phyloP scores from a whole-genome alignment of 2,797 vertebrate species.

The Brachyalestes nurse region DNA sequence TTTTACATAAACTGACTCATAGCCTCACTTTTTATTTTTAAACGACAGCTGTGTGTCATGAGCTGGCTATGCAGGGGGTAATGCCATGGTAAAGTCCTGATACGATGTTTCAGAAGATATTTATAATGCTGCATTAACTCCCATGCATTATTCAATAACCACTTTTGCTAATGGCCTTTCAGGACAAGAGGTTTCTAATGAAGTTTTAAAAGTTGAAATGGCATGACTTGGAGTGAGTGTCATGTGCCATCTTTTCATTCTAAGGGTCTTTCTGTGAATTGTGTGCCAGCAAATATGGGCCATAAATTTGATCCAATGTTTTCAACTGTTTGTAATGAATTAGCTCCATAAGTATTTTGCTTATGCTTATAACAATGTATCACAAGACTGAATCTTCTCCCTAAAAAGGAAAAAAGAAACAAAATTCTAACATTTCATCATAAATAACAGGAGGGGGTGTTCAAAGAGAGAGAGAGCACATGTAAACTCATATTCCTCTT shows the following conservation, averaged over 20 bases:
- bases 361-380: too few species aligned
- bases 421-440: neutral
- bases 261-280: conserved; percentile 3
- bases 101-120: conserved; percentile 55
- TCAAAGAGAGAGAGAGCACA: neutral
- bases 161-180: conserved; percentile 57
- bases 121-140: conserved; percentile 56
- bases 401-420: neutral
- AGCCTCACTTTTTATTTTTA: neutral
- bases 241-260: conserved; percentile 41
- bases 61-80: conserved; percentile 20
- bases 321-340: too few species aligned
- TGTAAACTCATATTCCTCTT: neutral
- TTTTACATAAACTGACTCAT: neutral
- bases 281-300: neutral
- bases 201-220: conserved; percentile 51
- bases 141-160: conserved; percentile 65
- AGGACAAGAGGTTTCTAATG: conserved; percentile 52
- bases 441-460: neutral
- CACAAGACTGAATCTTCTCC: too few species aligned
- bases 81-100: conserved; percentile 34
- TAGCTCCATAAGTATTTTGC: too few species aligned
- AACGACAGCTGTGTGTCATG: neutral
- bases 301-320: too few species aligned
- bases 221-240: conserved; percentile 44